Base-by-base conservation (phyloP, 2,797 vertebrate genomes). In the Clarias platycephalus region DNA sequence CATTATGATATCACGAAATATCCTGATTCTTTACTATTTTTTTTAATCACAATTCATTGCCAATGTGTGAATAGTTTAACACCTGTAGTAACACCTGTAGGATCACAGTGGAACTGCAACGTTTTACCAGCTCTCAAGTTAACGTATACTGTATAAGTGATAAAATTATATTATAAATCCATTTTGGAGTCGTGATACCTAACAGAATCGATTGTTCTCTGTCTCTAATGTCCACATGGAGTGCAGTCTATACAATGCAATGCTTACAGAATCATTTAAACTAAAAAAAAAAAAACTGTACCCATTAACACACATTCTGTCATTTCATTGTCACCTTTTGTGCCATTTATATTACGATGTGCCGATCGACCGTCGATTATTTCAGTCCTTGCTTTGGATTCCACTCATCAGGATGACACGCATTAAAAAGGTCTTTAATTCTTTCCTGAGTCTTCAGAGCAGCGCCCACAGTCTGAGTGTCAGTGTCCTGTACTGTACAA, bases 401-500 rank as follows among this genome's bases (percentile, higher is more conserved):
- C 26, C 18, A 16, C 53, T 57, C 26, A 31, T 76, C 10, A 60
- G 12, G 31, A 2, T 60, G 74, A 71, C 24, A 4, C 20, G 22
- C 31, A 9, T 37, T 4, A 28, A 20, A 1, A 5, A 34, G 20
- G 44, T 58, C 44, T 44, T 44, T 44, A 44, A 44, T 81, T 58
- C 34, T 55, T 16, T 28, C 26, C 66, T 86, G 79, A 81, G 75
- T 86, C 55, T 60, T 57, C 8, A 75, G 15, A 31, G 12, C 20
- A 1, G 26, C 60, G 22, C 31, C 31, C 20, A 24, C 20, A n/a
- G 24, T 77, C 28, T 77, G 28, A 60, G 20, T 12, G 8, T 82
- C 76, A 58, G 83, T 80, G 89, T 83, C 85, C 84, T 75, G 67
- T 53, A 78, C 8, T 53, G 53, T n/a, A 40, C n/a, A 57, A 26